Base-by-base conservation (phyloP, 2,797 vertebrate species). In the Phataginus tricuspis region DNA sequence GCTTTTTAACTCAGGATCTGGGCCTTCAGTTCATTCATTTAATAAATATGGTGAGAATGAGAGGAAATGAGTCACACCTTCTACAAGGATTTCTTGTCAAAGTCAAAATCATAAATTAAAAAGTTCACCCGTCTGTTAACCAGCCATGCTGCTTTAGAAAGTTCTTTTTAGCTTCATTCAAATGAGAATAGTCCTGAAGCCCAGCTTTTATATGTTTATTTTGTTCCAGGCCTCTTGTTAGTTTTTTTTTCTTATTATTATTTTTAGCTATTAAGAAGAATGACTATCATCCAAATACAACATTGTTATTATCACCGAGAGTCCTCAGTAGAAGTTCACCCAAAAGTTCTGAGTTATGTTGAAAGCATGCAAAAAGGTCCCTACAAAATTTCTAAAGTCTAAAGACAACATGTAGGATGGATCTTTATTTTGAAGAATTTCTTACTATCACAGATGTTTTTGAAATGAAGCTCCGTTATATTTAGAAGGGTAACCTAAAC, bases 1-100 rank as follows among this genome's bases (percentile, higher is more conserved):
- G 99, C 84, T 98, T 99, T 97, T 97, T 96, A 31, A 98, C 98
- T 5, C 98, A 99, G 98, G 98, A 99, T 78, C 98, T 99, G 77
- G 99, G 99, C 51, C 98, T 98, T 93, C 97, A 95, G 96, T 99
- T 98, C 95, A 96, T 99, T 96, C 98, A 98, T 98, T 98, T 99
- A 95, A 97, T 99, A 92, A 98, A 98, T 95, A 98, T 98, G 98
- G 99, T 99, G 74, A 99, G 98, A 89, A 84, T 84, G 19, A 89
- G 55, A 95, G 83, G 94, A 74, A 85, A 92, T 82, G 7, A 93
- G 7, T 71, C 74, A 88, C 0, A 23, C 39, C 42, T 82, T 93
- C 64, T 89, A 29, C 51, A 78, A 74, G 29, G 37, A 68, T 79
- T 74, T 59, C 31, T 93, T 75, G 19, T 90, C 83, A 94, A 89